A percentile compares a stretch with the other conserved stretches of the same genome.
Conservation (phyloP, 2,797 vertebrate genomes). For the Scleropages formosus region DNA sequence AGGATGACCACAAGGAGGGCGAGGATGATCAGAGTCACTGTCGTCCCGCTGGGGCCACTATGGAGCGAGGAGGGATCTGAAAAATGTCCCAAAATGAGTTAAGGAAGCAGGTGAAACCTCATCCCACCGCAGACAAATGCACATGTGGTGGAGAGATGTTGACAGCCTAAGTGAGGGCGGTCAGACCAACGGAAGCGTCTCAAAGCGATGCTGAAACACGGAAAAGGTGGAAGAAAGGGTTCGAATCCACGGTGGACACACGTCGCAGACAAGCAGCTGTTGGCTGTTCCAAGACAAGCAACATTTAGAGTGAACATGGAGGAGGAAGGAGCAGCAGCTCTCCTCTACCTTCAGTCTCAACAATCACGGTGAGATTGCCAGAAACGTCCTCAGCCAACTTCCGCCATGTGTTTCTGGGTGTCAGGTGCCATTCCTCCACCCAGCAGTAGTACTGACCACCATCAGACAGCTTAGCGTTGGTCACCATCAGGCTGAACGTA, state of each 20-base stretch:
- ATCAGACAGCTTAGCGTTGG: constrained; percentile 35
- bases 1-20: constrained; percentile 38
- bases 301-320: too few relatives aligned
- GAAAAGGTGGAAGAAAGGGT: too few relatives aligned
- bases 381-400: constrained; percentile 61
- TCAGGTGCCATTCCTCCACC: constrained; percentile 76
- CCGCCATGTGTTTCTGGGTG: constrained; percentile 58
- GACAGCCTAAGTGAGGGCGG: too few relatives aligned
- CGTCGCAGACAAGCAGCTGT: too few relatives aligned
- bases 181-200: too few relatives aligned
- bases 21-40: constrained; percentile 27
- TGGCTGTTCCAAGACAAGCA: too few relatives aligned
- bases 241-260: too few relatives aligned
- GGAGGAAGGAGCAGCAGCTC: too few relatives aligned
- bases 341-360: too few relatives aligned
- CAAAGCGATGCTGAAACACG: too few relatives aligned
- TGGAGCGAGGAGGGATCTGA: neutral
- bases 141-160: neutral
- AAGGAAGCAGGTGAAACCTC: neutral
- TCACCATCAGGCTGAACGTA: constrained; percentile 51
- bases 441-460: constrained; percentile 74
- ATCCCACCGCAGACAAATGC: neutral
- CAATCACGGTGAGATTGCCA: too few relatives aligned
- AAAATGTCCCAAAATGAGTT: neutral
- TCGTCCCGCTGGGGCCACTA: neutral